These are phyloP conservation scores for Chionis minor DNA, from an alignment of 2,113 vertebrate species.

Conservation along the genomic window DNA sequence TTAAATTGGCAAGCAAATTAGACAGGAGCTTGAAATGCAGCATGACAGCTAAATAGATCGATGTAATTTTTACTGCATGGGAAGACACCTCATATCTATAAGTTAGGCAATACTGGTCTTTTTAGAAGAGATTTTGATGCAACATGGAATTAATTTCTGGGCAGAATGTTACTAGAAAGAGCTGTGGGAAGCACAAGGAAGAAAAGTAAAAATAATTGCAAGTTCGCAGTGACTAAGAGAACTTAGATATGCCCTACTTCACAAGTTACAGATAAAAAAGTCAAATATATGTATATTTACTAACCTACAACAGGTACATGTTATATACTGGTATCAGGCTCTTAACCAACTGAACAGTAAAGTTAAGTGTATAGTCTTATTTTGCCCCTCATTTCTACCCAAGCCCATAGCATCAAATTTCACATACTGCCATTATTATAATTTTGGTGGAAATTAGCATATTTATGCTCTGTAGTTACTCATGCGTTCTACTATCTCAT, in stretches of 20 bases:
- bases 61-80: not conserved
- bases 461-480: not conserved
- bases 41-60: not conserved
- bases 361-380: not conserved
- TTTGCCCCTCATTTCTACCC: not conserved
- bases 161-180: not conserved
- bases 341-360: not conserved
- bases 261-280: not conserved
- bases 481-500: not conserved
- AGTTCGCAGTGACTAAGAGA: not conserved
- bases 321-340: not conserved
- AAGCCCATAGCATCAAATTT: not conserved
- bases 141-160: not conserved
- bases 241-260: not conserved
- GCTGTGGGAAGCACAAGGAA: not conserved
- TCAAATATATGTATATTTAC: not conserved
- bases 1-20: not conserved
- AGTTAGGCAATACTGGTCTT: not conserved
- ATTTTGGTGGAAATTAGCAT: not conserved
- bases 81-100: not conserved
- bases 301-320: not conserved
- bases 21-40: not conserved
- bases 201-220: not conserved
- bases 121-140: not conserved
- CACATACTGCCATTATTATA: not conserved